A percentile compares a stretch with the other conserved stretches of the same genome.
Conservation (phyloP, 2,113 vertebrate species). For the Speoplatyrhinus poulsoni region DNA sequence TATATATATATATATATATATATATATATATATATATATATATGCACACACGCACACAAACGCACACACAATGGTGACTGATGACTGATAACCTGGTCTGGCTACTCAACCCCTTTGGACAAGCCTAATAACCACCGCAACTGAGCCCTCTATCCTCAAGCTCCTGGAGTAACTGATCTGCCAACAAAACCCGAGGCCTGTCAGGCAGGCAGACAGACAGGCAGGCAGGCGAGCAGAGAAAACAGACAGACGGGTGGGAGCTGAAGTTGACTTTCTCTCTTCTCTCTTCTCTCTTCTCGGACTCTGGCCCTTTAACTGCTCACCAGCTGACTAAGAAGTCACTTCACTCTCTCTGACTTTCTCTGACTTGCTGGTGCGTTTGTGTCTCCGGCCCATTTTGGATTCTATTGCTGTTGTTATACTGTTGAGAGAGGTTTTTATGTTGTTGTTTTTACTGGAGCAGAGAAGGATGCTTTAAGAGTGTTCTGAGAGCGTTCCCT, state of each 20-base stretch:
- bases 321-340: conserved; percentile 49
- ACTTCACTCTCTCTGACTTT: conserved; percentile 20
- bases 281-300: not conserved
- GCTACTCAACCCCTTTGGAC: too few species aligned
- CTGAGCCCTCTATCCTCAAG: conserved; percentile 50
- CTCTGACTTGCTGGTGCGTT: conserved; percentile 29
- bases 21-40: too few species aligned
- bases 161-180: conserved; percentile 69
- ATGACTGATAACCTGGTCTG: too few species aligned
- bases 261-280: conserved; percentile 26
- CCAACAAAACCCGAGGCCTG: conserved; percentile 53
- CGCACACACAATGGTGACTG: too few species aligned
- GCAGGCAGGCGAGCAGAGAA: too few species aligned
- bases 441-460: not conserved
- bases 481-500: not conserved
- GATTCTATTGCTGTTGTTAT: conserved; percentile 37
- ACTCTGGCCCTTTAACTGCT: conserved; percentile 58
- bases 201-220: conserved; percentile 17
- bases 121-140: conserved; percentile 2
- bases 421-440: conserved; percentile 16
- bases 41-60: too few species aligned
- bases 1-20: too few species aligned
- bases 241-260: conserved; percentile 18
- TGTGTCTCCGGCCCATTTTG: conserved; percentile 7
- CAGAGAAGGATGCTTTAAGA: not conserved